Conservation (phyloP, 2,797 vertebrate genomes). For the Lagorchestes hirsutus region DNA sequence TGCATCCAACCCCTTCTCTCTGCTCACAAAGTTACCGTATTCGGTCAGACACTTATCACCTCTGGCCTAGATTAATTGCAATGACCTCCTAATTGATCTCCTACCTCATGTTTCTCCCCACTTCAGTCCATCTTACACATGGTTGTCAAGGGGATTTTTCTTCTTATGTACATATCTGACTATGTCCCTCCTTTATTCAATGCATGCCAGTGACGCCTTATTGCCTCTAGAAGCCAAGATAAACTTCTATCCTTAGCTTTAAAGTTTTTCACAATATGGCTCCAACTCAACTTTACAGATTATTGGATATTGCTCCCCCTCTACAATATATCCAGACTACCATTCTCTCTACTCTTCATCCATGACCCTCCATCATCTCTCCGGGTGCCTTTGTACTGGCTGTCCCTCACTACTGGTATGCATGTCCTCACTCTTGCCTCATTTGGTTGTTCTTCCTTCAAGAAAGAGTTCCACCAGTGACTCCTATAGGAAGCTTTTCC, state of each 20-base stretch:
- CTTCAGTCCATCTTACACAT: neutral
- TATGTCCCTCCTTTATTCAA: neutral
- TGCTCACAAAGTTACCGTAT: neutral
- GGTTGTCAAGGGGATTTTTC: neutral
- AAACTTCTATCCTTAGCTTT: neutral
- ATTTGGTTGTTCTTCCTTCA: neutral
- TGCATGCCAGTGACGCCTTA: neutral
- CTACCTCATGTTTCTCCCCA: neutral
- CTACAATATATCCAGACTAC: neutral
- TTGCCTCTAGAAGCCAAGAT: neutral
- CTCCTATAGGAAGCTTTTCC: neutral
- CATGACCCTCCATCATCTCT: neutral
- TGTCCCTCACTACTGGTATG: neutral
- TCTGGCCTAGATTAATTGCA: neutral
- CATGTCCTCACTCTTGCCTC: neutral
- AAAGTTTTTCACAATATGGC: neutral
- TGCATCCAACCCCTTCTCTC: neutral
- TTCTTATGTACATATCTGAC: neutral
- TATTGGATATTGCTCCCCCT: neutral
- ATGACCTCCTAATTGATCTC: neutral
- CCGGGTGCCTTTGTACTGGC: neutral
- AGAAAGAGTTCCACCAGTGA: neutral
- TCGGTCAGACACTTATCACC: neutral
- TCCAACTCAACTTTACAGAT: neutral
- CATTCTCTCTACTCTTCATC: neutral